Evolutionary conservation across 2,797 vertebrate genomes (phyloP).

Genomic region (Cyclura pinguis): DNA sequence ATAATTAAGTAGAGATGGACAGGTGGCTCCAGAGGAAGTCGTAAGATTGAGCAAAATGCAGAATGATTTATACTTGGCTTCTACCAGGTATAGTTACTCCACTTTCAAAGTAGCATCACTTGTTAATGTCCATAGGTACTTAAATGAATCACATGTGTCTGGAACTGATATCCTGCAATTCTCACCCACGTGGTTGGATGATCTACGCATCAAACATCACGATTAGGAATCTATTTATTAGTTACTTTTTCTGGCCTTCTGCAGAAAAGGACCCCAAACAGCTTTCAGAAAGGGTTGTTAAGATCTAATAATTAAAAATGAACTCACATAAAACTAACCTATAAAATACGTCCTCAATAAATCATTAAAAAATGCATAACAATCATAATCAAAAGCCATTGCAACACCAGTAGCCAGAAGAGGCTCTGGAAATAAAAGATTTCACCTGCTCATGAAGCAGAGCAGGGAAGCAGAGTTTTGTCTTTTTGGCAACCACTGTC

Average conservation of each 20-base stretch:
- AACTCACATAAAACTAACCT: neutral
- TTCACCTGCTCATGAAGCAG: neutral
- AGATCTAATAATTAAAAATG: constrained; percentile 5
- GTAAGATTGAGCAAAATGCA: constrained; percentile 42
- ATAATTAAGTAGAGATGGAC: constrained; percentile 53
- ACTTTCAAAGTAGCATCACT: constrained; percentile 49
- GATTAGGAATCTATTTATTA: neutral
- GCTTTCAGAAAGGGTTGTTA: neutral
- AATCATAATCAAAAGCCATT: neutral
- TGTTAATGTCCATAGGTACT: constrained; percentile 33
- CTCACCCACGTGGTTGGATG: constrained; percentile 5
- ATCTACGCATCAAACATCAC: constrained; percentile 32
- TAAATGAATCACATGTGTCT: constrained; percentile 40
- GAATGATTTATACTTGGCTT: constrained; percentile 49
- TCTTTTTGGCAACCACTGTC: constrained; percentile 27
- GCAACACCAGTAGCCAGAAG: neutral
- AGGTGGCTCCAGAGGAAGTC: constrained; percentile 48
- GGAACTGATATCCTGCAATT: neutral
- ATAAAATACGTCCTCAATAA: neutral
- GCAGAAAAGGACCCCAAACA: neutral
- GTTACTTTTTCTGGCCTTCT: neutral
- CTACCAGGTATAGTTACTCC: constrained; percentile 25
- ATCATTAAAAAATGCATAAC: neutral
- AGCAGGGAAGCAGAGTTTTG: neutral
- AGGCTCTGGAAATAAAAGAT: neutral